Base-by-base conservation (phyloP, 2,797 vertebrate species). In the Halcyon chelicuti region DNA sequence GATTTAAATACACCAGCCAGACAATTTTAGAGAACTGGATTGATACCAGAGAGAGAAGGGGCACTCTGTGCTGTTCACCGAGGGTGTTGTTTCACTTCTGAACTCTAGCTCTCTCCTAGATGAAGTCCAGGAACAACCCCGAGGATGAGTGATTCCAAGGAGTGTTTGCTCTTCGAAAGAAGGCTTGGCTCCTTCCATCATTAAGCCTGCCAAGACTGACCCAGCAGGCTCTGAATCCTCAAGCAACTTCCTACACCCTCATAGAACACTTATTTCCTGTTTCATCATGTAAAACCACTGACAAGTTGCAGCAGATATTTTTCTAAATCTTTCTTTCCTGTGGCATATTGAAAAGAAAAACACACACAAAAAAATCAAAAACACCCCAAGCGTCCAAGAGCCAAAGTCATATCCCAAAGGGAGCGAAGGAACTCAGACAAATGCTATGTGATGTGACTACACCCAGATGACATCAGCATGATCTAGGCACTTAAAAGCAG, bases 241-340 rank as follows among this genome's bases (percentile, higher is more conserved):
- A 63, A 70, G 17, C n/a, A 79, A 44, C 33, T 31, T 88, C 37
- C 66, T 75, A 70, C 16, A 40, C 35, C 14, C 40, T 76, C 67
- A 86, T 5, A 10, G 23, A 92, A 81, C 23, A 51, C 66, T 47
- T 62, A 79, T 26, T 85, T 94, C 49, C 29, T 65, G n/a, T 80
- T 84, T 92, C 46, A 40, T 78, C 71, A 80, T 6, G 12, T 47
- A 88, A 86, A 95, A 26, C 25, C 33, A 86, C 42, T 72, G 20
- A 82, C 7, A 51, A 72, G 39, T 21, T 68, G 62, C 40, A 84
- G 62, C 13, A 78, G 20, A n/a, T 16, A 26, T 12, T 76, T 82
- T 49, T 49, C 51, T 86, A 72, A 74, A 65, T 13, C 2, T 26
- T 88, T 74, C 44, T 65, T 68, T 77, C 25, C 37, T 63, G 65